Evolutionary conservation across 2,888 invertebrate genomes (phyloP).

Genomic region (Microctonus brassicae): DNA sequence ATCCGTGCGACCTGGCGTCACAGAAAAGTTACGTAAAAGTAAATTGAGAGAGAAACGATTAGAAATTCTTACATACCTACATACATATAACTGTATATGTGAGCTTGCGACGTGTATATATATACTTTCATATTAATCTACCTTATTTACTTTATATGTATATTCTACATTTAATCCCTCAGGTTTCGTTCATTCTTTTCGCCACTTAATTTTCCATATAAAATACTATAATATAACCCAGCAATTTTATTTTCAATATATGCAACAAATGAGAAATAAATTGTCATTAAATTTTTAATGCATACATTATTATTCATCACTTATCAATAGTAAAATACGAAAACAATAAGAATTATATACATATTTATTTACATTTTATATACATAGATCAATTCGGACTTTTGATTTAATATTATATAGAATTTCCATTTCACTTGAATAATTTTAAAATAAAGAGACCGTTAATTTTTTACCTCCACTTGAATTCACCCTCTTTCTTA

Average conservation of each 20-base stretch:
- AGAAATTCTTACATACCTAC: conserved; percentile 31
- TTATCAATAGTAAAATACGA: background rate
- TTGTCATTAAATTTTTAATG: background rate
- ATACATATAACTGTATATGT: background rate
- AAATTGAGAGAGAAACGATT: conserved; percentile 31
- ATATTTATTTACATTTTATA: background rate
- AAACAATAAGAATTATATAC: background rate
- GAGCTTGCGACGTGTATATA: too few species aligned
- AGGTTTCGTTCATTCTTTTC: background rate
- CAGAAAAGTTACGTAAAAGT: conserved; percentile 33
- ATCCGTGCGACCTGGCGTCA: conserved; percentile 26
- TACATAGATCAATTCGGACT: background rate
- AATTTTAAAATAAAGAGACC: background rate
- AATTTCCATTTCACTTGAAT: background rate
- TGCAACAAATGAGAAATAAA: background rate
- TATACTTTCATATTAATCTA: conserved; percentile 15
- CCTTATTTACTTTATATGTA: background rate
- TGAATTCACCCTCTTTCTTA: background rate
- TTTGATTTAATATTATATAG: background rate
- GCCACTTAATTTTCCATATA: background rate
- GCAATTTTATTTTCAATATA: background rate
- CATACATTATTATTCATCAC: background rate
- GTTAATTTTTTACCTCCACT: background rate
- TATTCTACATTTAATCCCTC: conserved; percentile 1
- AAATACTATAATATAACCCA: too few species aligned